phyloP scores from a whole-genome alignment of 2,113 vertebrate species.

The Cololabis saira region DNA sequence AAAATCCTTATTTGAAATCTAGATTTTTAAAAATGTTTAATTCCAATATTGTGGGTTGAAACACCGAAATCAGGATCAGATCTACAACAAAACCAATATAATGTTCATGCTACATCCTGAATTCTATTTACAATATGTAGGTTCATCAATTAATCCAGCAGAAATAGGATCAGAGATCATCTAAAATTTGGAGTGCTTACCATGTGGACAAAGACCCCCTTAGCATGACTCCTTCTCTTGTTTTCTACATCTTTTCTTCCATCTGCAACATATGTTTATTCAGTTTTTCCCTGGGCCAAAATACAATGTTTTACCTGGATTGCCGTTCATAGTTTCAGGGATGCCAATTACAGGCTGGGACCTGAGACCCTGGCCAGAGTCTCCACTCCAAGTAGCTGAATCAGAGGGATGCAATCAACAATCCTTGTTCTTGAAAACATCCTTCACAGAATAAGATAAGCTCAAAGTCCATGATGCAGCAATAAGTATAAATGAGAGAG shows the following conservation, averaged over 20 bases:
- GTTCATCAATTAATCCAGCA: too few relatives aligned
- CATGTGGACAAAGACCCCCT: background rate
- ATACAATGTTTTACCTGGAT: conserved; percentile 62
- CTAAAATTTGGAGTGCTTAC: too few relatives aligned
- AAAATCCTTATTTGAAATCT: too few relatives aligned
- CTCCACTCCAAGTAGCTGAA: conserved; percentile 43
- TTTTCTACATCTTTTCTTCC: background rate
- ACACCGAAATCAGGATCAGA: too few relatives aligned
- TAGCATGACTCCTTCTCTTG: background rate
- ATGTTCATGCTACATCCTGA: too few relatives aligned
- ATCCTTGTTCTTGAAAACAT: conserved; percentile 56
- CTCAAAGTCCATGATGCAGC: conserved; percentile 55
- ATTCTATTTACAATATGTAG: too few relatives aligned
- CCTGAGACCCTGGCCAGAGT: conserved; percentile 26
- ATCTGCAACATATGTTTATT: background rate
- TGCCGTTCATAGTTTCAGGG: conserved; percentile 57
- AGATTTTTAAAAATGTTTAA: too few relatives aligned
- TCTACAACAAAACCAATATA: too few relatives aligned
- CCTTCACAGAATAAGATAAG: conserved; percentile 20
- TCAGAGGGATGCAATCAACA: conserved; percentile 13
- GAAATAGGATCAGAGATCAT: too few relatives aligned
- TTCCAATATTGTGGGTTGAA: too few relatives aligned
- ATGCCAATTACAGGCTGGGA: conserved; percentile 31
- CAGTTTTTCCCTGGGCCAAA: background rate
- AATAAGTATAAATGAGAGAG: background rate